These are phyloP conservation scores for Brachypalpus laphriformis DNA, from an alignment of 2,888 invertebrate species.

Conservation along the genomic window DNA sequence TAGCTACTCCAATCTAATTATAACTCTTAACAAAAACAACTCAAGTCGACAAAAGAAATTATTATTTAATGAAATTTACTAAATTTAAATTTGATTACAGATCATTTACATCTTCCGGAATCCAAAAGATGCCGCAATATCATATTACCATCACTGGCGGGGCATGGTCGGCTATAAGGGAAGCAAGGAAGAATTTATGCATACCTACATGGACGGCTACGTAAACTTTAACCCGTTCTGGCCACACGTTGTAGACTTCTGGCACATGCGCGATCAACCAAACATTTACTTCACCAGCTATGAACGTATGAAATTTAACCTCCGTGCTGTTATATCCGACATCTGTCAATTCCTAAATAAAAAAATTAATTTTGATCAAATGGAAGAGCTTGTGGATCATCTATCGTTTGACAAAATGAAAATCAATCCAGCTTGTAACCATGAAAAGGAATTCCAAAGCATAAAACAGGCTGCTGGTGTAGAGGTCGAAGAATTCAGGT, in stretches of 20 bases:
- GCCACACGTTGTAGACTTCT: constrained; percentile 81
- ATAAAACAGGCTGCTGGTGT: constrained; percentile 80
- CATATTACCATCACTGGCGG: constrained; percentile 87
- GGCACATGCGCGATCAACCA: constrained; percentile 79
- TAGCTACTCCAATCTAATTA: no score
- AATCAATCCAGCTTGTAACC: constrained; percentile 80
- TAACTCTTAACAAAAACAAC: no score
- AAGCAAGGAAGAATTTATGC: constrained; percentile 79
- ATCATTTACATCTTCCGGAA: constrained; percentile 93
- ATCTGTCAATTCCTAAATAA: constrained; percentile 78
- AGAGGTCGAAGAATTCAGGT: constrained; percentile 80
- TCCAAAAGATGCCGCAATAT: constrained; percentile 92
- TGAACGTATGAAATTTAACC: constrained; percentile 80
- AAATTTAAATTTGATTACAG: constrained; percentile 81
- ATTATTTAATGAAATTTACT: neutral
- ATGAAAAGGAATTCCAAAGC: constrained; percentile 80
- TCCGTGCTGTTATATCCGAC: constrained; percentile 77
- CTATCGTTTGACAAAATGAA: constrained; percentile 82
- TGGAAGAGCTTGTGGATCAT: constrained; percentile 77
- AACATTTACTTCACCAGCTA: constrained; percentile 80
- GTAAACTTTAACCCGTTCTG: constrained; percentile 80
- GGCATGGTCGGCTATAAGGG: constrained; percentile 80
- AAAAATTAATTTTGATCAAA: constrained; percentile 72
- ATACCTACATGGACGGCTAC: constrained; percentile 79
- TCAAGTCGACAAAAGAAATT: no score